Evolutionary conservation across 2,888 invertebrate species (phyloP).

Genomic region (Acanthosoma haemorrhoidale): DNA sequence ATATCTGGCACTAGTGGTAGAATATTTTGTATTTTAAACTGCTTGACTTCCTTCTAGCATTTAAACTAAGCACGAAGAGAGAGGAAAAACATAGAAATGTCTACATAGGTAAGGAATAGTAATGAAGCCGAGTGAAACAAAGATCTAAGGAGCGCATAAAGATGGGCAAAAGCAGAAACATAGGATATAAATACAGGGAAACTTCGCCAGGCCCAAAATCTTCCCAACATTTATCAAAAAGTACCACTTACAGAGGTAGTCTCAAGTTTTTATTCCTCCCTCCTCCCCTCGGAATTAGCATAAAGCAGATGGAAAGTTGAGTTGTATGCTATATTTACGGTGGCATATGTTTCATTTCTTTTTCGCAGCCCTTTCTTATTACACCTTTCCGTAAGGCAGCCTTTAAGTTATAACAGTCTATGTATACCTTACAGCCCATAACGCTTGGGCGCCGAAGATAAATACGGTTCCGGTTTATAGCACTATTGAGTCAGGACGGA

Average conservation of each 20-base stretch:
- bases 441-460: too few species aligned
- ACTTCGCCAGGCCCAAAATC: background rate
- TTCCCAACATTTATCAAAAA: background rate
- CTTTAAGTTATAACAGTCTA: too few species aligned
- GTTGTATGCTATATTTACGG: background rate
- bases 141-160: background rate
- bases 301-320: background rate
- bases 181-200: background rate
- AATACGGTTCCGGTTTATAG: too few species aligned
- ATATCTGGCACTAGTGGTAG: too few species aligned
- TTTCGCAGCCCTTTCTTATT: background rate
- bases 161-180: background rate
- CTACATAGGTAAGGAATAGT: too few species aligned
- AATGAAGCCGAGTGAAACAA: background rate
- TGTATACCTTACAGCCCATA: too few species aligned
- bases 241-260: background rate
- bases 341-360: background rate
- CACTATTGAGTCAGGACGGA: too few species aligned
- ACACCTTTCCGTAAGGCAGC: too few species aligned
- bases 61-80: too few species aligned
- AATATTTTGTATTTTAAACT: too few species aligned
- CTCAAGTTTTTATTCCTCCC: background rate
- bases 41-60: too few species aligned
- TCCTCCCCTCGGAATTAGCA: background rate
- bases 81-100: too few species aligned